Base-by-base conservation (phyloP, 2,113 vertebrate species). In the Trematomus loennbergii region DNA sequence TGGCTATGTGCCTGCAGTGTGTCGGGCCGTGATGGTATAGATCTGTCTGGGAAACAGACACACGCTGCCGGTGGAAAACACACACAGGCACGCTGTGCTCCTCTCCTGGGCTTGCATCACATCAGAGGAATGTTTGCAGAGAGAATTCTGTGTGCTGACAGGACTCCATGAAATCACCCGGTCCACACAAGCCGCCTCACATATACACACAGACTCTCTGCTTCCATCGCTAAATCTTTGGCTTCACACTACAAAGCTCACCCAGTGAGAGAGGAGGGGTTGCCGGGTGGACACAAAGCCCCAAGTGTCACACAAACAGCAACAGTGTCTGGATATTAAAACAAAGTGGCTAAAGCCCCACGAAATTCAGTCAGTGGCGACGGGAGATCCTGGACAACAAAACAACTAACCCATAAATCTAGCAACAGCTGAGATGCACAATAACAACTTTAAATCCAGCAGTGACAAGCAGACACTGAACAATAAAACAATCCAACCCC, bases 61-160 rank as follows among this genome's bases (percentile, higher is more conserved):
- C 77, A 73, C 7, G 61, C 74, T 12, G 68, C 45, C 1, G 43
- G 66, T 72, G 17, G 22, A 48, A 87, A 74, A 68, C 4, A 70
- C 66, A 55, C 62, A 65, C 60, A 55, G n/a, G 4, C 61, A 67
- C 49, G 18, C 49, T 22, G 76, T 66, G 59, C 46, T 73, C 46
- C 72, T 59, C 75, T 79, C 75, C 60, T 40, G 78, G 74, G 81
- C 65, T 69, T 75, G 75, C 85, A 86, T 86, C 84, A 83, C 55
- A 58, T 84, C 75, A 64, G 71, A 87, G 83, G 87, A 92, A 90
- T 90, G 91, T 91, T 89, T 89, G 78, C 83, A 87, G 74, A 80
- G 84, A 72, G 66, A 74, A 71, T 80, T 85, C 53, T 87, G 81
- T 87, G 72, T 83, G 83, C 85, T 81, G 87, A 91, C 90, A 85